Percentiles rank a stretch among this genome's conserved stretches.
Conservation (phyloP, 1,140 invertebrate genomes). For the Adoxophyes honmai region DNA sequence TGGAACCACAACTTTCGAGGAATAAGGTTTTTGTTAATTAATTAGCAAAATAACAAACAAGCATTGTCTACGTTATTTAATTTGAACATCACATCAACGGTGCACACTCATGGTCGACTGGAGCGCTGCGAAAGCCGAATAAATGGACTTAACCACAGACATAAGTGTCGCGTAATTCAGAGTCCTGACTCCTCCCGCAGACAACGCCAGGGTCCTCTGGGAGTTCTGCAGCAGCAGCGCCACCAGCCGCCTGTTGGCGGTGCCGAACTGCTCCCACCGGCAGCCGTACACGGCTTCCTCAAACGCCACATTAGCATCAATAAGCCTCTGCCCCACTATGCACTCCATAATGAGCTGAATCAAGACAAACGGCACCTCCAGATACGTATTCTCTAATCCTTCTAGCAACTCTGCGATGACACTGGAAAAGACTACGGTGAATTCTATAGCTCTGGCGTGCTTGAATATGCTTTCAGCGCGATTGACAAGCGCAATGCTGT, state of each 20-base stretch:
- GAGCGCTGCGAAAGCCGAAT: slow-evolving; percentile 45
- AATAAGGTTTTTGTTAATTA: too few species aligned
- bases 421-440: slow-evolving; percentile 25
- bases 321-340: slow-evolving; percentile 38
- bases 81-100: too few species aligned
- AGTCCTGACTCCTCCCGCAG: slow-evolving; percentile 40
- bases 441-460: slow-evolving; percentile 33
- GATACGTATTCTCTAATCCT: slow-evolving; percentile 50
- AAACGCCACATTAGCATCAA: slow-evolving; percentile 37
- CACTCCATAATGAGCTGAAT: slow-evolving; percentile 42
- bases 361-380: slow-evolving; percentile 44
- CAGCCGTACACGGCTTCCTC: slow-evolving; percentile 36
- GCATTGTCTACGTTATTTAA: too few species aligned
- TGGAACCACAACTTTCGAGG: too few species aligned
- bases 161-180: slow-evolving; percentile 39
- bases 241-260: slow-evolving; percentile 35
- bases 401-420: slow-evolving; percentile 44
- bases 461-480: slow-evolving; percentile 27
- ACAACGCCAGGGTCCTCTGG: slow-evolving; percentile 44
- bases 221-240: slow-evolving; percentile 38
- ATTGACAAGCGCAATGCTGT: slow-evolving; percentile 9
- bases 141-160: slow-evolving; percentile 36
- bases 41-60: too few species aligned
- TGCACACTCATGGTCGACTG: neutral
- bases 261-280: slow-evolving; percentile 48